These are phyloP conservation scores for Myotis daubentonii DNA, from an alignment of 2,797 vertebrate genomes.

Conservation along the genomic window DNA sequence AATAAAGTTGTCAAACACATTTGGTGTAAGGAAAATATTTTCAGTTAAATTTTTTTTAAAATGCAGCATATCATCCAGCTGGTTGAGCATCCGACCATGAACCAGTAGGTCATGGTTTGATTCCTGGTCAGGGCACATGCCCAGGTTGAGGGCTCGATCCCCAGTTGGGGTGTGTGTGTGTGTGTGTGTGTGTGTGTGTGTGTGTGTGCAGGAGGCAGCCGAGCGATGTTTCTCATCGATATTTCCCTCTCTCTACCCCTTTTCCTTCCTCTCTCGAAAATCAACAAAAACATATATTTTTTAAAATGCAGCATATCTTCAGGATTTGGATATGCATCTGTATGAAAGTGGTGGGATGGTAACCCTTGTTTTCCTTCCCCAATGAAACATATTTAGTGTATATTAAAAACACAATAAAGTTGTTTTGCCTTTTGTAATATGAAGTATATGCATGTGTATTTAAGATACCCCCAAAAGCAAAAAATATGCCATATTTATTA, in stretches of 20 bases:
- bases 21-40: not conserved
- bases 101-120: too few species aligned
- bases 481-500: slow-evolving; percentile 3
- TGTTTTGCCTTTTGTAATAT: not conserved
- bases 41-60: not conserved
- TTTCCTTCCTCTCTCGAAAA: too few species aligned
- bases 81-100: too few species aligned
- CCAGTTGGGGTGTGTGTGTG: too few species aligned
- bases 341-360: not conserved
- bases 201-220: too few species aligned
- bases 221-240: too few species aligned
- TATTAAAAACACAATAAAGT: not conserved
- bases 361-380: not conserved
- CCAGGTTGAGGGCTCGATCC: too few species aligned
- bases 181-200: too few species aligned
- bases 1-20: not conserved
- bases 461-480: not conserved
- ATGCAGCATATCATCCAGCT: not conserved
- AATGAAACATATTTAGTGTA: not conserved
- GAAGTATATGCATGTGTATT: not conserved
- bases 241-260: too few species aligned
- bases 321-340: not conserved
- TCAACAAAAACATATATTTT: not conserved
- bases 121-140: too few species aligned
- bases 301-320: not conserved